Base-by-base conservation (phyloP, 2,888 invertebrate genomes). In the Ophion ventricosus region DNA sequence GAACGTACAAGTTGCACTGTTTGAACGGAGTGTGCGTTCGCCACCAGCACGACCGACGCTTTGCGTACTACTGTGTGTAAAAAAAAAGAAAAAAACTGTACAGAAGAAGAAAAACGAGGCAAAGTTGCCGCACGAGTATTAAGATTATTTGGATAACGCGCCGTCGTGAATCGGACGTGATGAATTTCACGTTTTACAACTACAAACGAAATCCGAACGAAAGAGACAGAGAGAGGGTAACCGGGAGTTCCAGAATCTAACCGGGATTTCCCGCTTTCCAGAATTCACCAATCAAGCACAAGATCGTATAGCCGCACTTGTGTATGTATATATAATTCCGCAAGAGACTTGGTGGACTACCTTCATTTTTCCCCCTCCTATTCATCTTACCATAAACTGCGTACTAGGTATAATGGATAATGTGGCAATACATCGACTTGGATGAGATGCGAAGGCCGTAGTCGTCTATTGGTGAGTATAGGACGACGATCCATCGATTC, bases 231-330 rank as follows among this genome's bases (percentile, higher is more conserved):
- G 67, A 78, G 69, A 72, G 84, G 80, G 78, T 57, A 82, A 73
- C 76, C 87, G 87, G 86, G 85, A 78, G 69, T 64, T 75, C 85
- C 87, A 88, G 88, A 87, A 87, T 86, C 89, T 87, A 87, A 86
- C 88, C 87, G 91, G 91, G 90, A 91, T 91, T 91, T 91, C 91
- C 91, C 92, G 90, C 91, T 89, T 85, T 87, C 76, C 67, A 74
- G 75, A 23, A 20, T 64, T 85, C 85, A 80, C 92, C 92, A 92
- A 92, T 91, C 72, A 59, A 63, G 69, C 59, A 66, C 74, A n/a
- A 57, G 54, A 72, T 26, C 80, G 54, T 63, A 76, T 7, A 14
- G 23, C 3, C 10, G 40, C 2, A 17, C 49, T 26, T 63, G 26
- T 64, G 29, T 69, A 63, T 43, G 43, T 4, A 14, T 43, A 56